Evolutionary conservation across 53 echinoderm and acorn worm genomes (phyloP).

Genomic region (Echinometra lucunter): DNA sequence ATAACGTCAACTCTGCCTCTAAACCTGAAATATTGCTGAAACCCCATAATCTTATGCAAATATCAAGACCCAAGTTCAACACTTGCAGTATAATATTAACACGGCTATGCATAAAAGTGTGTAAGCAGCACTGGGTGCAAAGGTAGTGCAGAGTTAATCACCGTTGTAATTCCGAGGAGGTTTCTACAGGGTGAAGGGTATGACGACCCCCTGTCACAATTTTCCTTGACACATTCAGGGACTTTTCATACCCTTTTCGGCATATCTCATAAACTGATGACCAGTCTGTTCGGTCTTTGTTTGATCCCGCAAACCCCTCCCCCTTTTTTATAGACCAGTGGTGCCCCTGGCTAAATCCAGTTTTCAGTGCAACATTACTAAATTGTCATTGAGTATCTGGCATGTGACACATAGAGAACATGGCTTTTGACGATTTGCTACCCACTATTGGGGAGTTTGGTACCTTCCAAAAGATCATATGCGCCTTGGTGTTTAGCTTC

Average conservation of each 20-base stretch:
- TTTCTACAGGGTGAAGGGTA: neutral
- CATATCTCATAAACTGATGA: too few relatives aligned
- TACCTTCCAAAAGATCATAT: conserved; percentile 27
- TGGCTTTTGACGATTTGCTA: conserved; percentile 16
- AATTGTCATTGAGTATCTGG: neutral
- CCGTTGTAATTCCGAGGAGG: neutral
- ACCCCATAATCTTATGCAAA: too few relatives aligned
- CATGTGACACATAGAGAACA: neutral
- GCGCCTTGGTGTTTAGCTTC: neutral
- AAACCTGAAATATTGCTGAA: too few relatives aligned
- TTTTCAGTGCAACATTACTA: neutral
- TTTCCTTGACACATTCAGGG: too few relatives aligned
- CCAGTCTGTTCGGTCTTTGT: too few relatives aligned
- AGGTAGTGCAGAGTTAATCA: neutral
- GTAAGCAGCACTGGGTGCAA: neutral
- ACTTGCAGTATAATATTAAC: neutral
- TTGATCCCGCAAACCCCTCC: neutral
- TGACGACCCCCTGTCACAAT: neutral
- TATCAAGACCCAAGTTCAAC: neutral
- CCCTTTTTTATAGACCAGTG: neutral
- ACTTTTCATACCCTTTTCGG: too few relatives aligned
- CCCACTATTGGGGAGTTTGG: neutral
- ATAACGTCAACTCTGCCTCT: too few relatives aligned
- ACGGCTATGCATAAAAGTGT: neutral
- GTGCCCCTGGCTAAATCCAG: neutral